Evolutionary conservation across 2,113 vertebrate species (phyloP), one percentile per base, ranked within the genome.

Genomic region (Megalops atlanticus): DNA sequence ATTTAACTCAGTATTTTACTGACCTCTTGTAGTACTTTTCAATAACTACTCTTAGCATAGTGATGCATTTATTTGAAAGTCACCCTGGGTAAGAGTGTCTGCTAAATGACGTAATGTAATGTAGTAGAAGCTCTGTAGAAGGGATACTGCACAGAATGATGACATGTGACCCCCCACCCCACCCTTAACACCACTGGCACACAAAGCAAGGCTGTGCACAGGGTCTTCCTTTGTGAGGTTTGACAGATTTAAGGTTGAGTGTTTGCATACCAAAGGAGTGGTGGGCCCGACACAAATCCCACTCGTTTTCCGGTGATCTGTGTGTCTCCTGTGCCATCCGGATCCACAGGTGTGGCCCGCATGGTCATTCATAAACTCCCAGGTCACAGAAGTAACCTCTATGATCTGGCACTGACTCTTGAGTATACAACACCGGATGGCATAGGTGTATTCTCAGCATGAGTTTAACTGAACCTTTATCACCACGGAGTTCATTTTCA

Each of bases 221-320:
- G 35, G 45, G 35, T 21, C 45, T 82, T 58, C 45, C 14, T 38
- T n/a, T 36, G 7, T 52, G 54, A 69, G 70, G 71, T 27, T 47
- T 41, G 38, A 71, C 72, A 74, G 76, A 54, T 79, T 73, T 73
- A 77, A 81, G 76, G 33, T 33, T 79, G 41, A n/a, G n/a, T 78
- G 64, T 84, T 86, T 86, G 81, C 79, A 85, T 86, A 81, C 75
- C 82, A 85, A 84, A 83, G 33, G 47, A 72, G 80, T 52, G 80
- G 85, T 80, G 40, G 69, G 54, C 47, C 70, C 21, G 35, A 49
- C 74, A 81, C 73, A 84, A 81, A 83, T 81, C 80, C 39, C 76
- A 24, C 38, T 24, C 27, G 31, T 18, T 11, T 43, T 72, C 58
- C 54, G 45, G 21, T 69, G 73, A 1, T 40, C 5, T 21, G 35